Evolutionary conservation across 2,797 vertebrate genomes (phyloP).

Genomic region (Caiman crocodilus): DNA sequence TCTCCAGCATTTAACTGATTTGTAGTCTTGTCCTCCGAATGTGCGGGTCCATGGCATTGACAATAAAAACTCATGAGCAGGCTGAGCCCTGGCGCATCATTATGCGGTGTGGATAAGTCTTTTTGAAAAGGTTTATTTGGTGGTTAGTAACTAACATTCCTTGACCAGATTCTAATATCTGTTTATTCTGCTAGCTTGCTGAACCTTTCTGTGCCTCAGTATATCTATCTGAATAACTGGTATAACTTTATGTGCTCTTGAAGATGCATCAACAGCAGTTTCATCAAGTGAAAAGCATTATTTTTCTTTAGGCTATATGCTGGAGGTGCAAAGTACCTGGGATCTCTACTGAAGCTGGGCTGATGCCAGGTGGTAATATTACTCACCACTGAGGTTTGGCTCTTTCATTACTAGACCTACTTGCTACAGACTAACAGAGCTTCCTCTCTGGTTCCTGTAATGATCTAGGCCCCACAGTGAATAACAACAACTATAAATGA

Average conservation of each 20-base stretch:
- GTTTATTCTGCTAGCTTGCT: neutral
- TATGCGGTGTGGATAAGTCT: neutral
- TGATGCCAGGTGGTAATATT: neutral
- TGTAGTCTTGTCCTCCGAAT: conserved; percentile 14
- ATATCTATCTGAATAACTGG: neutral
- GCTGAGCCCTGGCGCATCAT: neutral
- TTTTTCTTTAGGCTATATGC: neutral
- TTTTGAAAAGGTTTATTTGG: neutral
- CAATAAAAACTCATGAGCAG: neutral
- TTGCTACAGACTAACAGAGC: no score
- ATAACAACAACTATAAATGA: no score
- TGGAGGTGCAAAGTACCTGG: no score
- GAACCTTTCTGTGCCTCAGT: neutral
- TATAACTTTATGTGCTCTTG: neutral
- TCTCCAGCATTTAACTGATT: conserved; percentile 59
- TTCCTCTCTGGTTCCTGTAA: neutral
- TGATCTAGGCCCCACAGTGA: no score
- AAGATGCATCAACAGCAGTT: neutral
- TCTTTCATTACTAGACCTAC: neutral
- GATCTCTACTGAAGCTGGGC: neutral
- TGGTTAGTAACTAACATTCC: conserved; percentile 11
- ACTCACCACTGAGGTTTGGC: neutral
- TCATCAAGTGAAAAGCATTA: neutral
- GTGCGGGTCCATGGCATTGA: neutral
- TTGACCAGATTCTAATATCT: conserved; percentile 5